Base-by-base conservation (phyloP, 2,113 vertebrate genomes). In the Erythrocercus mccallii region DNA sequence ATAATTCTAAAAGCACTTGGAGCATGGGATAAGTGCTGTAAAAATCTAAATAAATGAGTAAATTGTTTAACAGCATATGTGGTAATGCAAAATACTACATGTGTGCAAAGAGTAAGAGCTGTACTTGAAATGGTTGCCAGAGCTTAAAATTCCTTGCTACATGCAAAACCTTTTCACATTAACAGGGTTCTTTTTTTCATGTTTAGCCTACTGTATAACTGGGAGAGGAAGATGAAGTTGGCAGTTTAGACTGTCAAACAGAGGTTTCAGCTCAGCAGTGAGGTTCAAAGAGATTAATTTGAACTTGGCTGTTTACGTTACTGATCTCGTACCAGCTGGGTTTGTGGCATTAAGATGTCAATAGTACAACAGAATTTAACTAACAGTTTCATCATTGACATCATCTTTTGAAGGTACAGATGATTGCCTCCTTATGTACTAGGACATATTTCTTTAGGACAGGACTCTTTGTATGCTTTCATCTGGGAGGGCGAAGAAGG, bases 321-420 rank as follows among this genome's bases (percentile, higher is more conserved):
- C 86, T 90, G 87, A 94, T 94, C 84, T 95, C 74, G 0, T 88
- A 95, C 86, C 88, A 95, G 95, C 90, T 90, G 94, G 85, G 92
- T 94, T 78, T 90, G 84, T 89, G 88, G 86, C 79, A 92, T 93
- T 92, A 91, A 94, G 95, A 97, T 95, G 96, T 97, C 97, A 97
- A 96, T 97, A 97, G 88, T 93, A 97, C 95, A 96, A 93, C 96
- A 91, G 95, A 96, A 96, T 95, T 96, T 96, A 97, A 94, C 95
- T 94, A 96, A 96, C 94, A 94, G 92, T 96, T 97, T 97, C 95
- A 97, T 96, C 95, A 95, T 3, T 95, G 96, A 97, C 95, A 96
- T 92, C 84, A 91, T 90, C 96, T 95, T 94, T 94, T 95, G 96
- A 96, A 94, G 92, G 94, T 96, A 97, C 89, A 97, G 95, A 97